Base-by-base conservation (phyloP, 2,113 vertebrate genomes). In the Ictidomys tridecemlineatus region DNA sequence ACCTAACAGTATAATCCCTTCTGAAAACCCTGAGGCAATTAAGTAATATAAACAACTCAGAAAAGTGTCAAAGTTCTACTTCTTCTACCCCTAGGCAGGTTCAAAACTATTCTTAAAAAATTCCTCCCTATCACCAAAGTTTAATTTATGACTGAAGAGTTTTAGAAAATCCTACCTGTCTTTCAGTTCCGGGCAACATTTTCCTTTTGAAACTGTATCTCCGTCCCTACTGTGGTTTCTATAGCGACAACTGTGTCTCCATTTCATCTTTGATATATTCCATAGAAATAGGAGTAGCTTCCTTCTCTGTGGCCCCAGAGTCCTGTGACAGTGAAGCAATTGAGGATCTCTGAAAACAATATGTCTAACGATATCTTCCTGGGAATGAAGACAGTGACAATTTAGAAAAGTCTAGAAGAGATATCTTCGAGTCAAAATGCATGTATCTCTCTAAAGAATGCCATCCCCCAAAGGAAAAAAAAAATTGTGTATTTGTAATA, bases 201-300 rank as follows among this genome's bases (percentile, higher is more conserved):
- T 98, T 97, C 89, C 96, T 98, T 98, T 97, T 92, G 98, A 98
- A 99, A 99, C 89, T 1, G 0, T 98, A 98, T 97, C 97, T 96
- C 91, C 3, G 0, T 93, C 95, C 96, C 87, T 4, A 0, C 84
- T 92, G 85, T 85, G 87, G 98, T 99, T 98, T 98, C 99, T 98
- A 98, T 98, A 97, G 98, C 61, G 97, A 98, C 96, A 91, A 86
- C 97, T 96, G 98, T 96, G 89, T 97, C 83, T 97, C 37, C 8
- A 1, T 97, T 83, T 63, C 93, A 56, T 18, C 0, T 0, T 32
- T 94, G 84, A 86, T 85, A 83, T 0, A 0, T 28, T 17, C 69
- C 9, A 78, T 90, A 97, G 78, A 51, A 95, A 89, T 61, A 72
- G 93, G 85, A 92, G 82, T 1, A 0, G 32, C 95, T 93, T 97